Percentiles rank a stretch among this genome's conserved stretches.
Evolutionary conservation across 2,888 invertebrate genomes (phyloP).

Genomic region (Lampropteryx suffumata): DNA sequence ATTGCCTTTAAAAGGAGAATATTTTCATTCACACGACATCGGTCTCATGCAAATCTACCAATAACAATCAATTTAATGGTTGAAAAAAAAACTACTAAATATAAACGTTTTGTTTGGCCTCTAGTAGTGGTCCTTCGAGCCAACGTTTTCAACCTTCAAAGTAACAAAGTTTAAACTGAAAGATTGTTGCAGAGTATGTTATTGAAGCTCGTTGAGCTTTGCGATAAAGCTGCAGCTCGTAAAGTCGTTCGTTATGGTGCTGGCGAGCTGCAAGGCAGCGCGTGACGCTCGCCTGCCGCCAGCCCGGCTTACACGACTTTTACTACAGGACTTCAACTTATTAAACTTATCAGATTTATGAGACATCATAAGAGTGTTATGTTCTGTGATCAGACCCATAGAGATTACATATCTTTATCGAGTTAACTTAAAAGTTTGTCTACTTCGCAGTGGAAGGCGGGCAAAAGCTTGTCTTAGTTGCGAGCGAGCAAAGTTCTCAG

Average conservation of each 20-base stretch:
- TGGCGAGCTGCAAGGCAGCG: constrained; percentile 15
- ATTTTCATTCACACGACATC: constrained; percentile 41
- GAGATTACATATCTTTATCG: too few relatives aligned
- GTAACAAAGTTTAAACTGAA: not conserved
- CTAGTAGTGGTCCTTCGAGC: not conserved
- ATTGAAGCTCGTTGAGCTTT: constrained; percentile 12
- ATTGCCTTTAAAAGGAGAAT: constrained; percentile 44
- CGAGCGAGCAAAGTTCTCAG: too few relatives aligned
- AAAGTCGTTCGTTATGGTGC: constrained; percentile 29
- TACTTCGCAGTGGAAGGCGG: too few relatives aligned
- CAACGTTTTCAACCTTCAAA: not conserved
- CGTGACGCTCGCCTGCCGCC: constrained; percentile 1
- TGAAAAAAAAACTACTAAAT: too few relatives aligned
- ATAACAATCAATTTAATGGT: not conserved
- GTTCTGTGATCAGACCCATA: constrained; percentile 1
- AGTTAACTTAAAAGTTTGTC: too few relatives aligned
- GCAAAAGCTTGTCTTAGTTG: too few relatives aligned
- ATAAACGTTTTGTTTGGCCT: too few relatives aligned
- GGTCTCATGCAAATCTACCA: constrained; percentile 7
- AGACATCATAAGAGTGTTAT: constrained; percentile 1
- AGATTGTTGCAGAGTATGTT: constrained; percentile 17
- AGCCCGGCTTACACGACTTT: constrained; percentile 17
- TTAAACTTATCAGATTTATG: constrained; percentile 26
- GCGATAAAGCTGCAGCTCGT: constrained; percentile 40
- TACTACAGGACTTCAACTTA: constrained; percentile 24